Conservation (phyloP, 2,888 invertebrate genomes). For the Chaitophorus viminalis region DNA sequence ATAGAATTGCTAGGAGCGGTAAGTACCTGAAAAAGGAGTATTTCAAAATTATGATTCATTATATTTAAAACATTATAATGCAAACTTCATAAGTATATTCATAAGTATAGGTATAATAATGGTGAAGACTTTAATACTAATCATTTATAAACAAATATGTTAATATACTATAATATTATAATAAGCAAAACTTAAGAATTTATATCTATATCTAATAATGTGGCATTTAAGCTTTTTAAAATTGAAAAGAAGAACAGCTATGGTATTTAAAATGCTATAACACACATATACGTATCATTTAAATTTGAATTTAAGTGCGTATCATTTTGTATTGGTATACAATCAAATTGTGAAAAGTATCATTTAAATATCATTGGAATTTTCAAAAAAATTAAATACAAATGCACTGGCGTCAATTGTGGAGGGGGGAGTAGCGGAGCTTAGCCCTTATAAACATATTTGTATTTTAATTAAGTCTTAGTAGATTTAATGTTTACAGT, state of each 20-base stretch:
- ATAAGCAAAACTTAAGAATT: not conserved
- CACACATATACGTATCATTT: not conserved
- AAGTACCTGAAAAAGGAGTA: conserved; percentile 60
- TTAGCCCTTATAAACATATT: too few species aligned
- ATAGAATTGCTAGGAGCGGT: conserved; percentile 49
- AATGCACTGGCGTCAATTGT: too few species aligned
- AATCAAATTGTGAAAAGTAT: not conserved
- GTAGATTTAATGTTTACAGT: too few species aligned
- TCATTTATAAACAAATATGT: too few species aligned
- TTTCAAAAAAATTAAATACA: not conserved
- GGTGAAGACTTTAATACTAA: too few species aligned
- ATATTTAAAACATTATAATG: not conserved
- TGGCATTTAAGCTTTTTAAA: not conserved
- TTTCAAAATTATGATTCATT: not conserved
- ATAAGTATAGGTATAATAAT: too few species aligned
- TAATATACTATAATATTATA: not conserved
- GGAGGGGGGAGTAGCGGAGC: too few species aligned
- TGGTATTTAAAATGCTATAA: not conserved
- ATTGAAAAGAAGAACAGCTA: not conserved
- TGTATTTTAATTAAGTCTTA: too few species aligned
- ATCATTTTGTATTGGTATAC: not conserved
- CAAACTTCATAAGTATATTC: not conserved
- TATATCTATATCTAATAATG: not conserved
- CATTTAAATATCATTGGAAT: not conserved
- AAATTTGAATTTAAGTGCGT: not conserved